Conservation (phyloP, 1,140 invertebrate species). For the Leptopilina clavipes region DNA sequence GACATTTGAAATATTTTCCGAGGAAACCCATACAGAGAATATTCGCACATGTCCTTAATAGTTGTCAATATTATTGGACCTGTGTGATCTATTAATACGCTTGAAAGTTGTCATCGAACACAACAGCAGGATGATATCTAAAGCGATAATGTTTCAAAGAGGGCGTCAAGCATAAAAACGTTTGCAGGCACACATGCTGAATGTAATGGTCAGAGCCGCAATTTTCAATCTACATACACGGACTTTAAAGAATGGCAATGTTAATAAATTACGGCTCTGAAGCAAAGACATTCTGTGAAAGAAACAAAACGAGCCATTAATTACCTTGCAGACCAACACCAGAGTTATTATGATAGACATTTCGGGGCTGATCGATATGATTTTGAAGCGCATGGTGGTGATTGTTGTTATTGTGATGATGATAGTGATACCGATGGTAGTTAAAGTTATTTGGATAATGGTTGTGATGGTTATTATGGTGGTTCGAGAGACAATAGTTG, state of each 20-base stretch:
- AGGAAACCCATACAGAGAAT: too few species aligned
- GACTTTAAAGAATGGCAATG: neutral
- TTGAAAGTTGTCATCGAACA: too few species aligned
- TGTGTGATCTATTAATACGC: too few species aligned
- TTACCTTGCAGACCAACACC: constrained; percentile 81
- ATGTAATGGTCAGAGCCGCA: constrained; percentile 11
- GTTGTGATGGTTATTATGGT: constrained; percentile 73
- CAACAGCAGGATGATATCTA: neutral
- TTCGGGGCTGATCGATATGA: constrained; percentile 77
- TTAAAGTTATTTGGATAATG: constrained; percentile 73
- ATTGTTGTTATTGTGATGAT: constrained; percentile 74
- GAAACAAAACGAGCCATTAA: constrained; percentile 60
- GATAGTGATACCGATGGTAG: constrained; percentile 73
- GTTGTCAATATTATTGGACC: too few species aligned
- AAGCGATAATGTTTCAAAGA: neutral
- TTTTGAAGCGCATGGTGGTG: constrained; percentile 76
- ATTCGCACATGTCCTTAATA: too few species aligned
- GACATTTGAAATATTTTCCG: too few species aligned
- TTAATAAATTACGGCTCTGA: constrained; percentile 20
- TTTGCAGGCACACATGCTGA: neutral
- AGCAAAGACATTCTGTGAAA: constrained; percentile 47
- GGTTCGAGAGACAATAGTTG: constrained; percentile 73
- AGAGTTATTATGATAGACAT: constrained; percentile 79
- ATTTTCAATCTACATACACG: too few species aligned
- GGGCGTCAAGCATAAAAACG: neutral